Evolutionary conservation across 2,113 vertebrate species (phyloP).

Genomic region (Brachypodius melanocephalos): DNA sequence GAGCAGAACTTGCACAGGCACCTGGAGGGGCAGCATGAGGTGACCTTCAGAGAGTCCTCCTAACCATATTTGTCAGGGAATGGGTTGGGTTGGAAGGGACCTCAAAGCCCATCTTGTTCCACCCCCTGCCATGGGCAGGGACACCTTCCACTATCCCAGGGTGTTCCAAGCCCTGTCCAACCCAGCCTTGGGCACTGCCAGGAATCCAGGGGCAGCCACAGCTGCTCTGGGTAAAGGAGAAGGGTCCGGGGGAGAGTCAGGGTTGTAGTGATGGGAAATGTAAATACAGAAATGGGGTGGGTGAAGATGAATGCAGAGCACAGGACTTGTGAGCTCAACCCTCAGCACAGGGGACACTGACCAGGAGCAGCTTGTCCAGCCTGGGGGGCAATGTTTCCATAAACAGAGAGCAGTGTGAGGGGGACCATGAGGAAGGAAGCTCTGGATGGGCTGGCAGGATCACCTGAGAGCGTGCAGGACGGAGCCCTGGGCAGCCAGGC

Average conservation of each 20-base stretch:
- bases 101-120: background rate
- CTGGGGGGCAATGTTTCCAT: rapidly evolving
- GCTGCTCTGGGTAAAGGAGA: background rate
- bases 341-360: background rate
- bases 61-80: background rate
- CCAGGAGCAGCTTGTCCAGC: background rate
- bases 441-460: background rate
- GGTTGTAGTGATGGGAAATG: background rate
- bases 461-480: background rate
- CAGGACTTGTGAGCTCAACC: background rate
- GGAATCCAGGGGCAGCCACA: background rate
- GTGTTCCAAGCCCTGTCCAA: rapidly evolving
- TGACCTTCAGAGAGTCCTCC: background rate
- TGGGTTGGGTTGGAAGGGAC: background rate
- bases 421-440: background rate
- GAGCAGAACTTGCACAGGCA: background rate
- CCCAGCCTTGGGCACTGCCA: background rate
- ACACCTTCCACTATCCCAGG: background rate
- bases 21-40: background rate
- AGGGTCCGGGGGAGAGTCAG: background rate
- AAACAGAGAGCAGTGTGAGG: rapidly evolving
- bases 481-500: background rate
- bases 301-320: background rate
- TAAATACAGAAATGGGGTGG: background rate
- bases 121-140: background rate